Base-by-base conservation (phyloP, 2,888 invertebrate species). In the Habroteleia sp. region DNA sequence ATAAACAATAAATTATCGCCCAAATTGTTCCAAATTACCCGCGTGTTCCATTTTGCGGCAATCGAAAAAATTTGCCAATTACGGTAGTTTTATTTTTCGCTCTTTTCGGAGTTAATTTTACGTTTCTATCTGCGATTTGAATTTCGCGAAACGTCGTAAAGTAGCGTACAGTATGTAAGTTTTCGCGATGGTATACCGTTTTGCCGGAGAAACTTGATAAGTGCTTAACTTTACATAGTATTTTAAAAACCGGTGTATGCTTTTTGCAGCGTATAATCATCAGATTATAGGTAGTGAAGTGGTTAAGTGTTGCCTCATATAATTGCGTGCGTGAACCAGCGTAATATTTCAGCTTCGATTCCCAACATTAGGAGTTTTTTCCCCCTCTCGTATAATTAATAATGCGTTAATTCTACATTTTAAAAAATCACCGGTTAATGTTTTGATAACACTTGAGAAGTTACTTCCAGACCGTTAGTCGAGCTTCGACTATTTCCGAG, bases 341-440 rank as follows among this genome's bases (percentile, higher is more conserved):
- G 48, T 42, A 63, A 63, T 72, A 63, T 56, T 72, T 63, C 56
- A 72, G 42, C 27, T 72, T 65, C 65, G 58, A 72, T 65, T 72
- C 48, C 44, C 72, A 58, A 27, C 65, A 58, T 65, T 65, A 72
- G 63, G 46, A 48, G n/a, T 52, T 44, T 52, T 58, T 50, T 41
- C 10, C 25, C 39, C 41, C 33, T 25, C 46, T 8, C 25, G 35
- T 72, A 35, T 71, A 72, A 72, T 72, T 72, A 63, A 72, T 72
- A 72, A 65, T 41, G 48, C 62, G 63, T 63, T 71, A 71, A 71
- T 71, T 71, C 63, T 48, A 56, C 20, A 56, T 46, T 62, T 63
- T 63, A 71, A 63, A 56, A 27, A 63, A 63, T 56, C 48, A 14
- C 27, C 23, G 33, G 37, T 27, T 71, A 63, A 63, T 63, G 56